These are phyloP conservation scores for Dryobotodes eremita DNA, from an alignment of 2,888 invertebrate genomes.

Conservation along the genomic window DNA sequence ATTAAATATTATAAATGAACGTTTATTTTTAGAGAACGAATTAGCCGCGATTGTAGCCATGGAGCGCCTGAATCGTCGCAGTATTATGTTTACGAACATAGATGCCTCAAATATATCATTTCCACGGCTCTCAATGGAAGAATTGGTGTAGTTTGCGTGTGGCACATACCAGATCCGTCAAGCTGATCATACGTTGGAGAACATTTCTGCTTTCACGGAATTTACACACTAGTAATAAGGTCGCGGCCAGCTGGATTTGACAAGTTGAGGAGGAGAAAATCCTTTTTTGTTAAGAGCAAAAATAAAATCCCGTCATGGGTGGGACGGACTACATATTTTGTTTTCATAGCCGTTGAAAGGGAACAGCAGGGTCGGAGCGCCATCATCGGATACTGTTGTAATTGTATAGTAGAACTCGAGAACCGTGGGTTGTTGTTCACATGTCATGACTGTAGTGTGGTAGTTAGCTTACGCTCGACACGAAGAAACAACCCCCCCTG, in stretches of 20 bases:
- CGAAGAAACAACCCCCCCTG: no score
- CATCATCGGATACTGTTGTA: no score
- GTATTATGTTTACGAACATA: background rate
- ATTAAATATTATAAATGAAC: constrained; percentile 6
- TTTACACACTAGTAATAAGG: background rate
- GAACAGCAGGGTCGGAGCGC: no score
- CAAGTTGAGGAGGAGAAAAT: no score
- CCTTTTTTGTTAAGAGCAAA: no score
- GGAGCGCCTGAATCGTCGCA: constrained; percentile 2
- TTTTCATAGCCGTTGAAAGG: no score
- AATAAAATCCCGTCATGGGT: no score
- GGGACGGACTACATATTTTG: no score
- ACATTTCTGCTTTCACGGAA: constrained; percentile 6
- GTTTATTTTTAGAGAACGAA: constrained; percentile 2
- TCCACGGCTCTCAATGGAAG: constrained; percentile 4
- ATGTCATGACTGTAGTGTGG: no score
- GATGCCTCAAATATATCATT: constrained; percentile 3
- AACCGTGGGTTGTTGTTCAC: no score
- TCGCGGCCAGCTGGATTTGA: background rate
- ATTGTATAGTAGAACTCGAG: no score
- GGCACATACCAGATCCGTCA: constrained; percentile 11
- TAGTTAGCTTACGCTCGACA: no score
- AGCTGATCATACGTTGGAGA: constrained; percentile 13
- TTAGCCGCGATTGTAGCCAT: constrained; percentile 6
- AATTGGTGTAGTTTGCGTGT: constrained; percentile 14